These are phyloP conservation scores for Poecilobothrus nobilitatus DNA, from an alignment of 2,888 invertebrate genomes.

Conservation along the genomic window DNA sequence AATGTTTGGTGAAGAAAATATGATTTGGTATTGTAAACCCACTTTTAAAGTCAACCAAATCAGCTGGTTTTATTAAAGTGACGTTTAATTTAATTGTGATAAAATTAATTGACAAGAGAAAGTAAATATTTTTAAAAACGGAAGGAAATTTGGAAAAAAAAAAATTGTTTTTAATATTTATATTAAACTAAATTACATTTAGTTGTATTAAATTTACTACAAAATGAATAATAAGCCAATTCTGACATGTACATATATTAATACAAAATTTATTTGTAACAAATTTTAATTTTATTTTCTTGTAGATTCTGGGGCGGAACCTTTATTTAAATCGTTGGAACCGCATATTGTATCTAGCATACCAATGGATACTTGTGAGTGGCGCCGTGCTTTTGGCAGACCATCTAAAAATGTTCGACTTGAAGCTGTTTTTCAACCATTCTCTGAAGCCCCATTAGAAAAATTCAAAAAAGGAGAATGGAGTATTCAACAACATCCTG, in stretches of 20 bases:
- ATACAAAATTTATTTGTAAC: not conserved
- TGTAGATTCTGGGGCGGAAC: conserved; percentile 76
- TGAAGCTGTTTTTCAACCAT: conserved; percentile 72
- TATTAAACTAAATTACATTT: too few relatives aligned
- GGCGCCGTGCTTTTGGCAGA: conserved; percentile 83
- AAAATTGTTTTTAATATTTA: too few relatives aligned
- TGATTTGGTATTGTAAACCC: too few relatives aligned
- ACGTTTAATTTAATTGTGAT: too few relatives aligned
- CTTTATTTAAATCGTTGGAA: conserved; percentile 74
- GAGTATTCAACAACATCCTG: conserved; percentile 76
- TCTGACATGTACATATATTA: conserved; percentile 38
- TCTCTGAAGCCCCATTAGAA: conserved; percentile 59
- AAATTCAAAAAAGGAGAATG: conserved; percentile 61
- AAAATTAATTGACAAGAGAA: too few relatives aligned
- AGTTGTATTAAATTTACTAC: not conserved
- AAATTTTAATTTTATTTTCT: not conserved
- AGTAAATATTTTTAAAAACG: too few relatives aligned
- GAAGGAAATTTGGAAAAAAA: too few relatives aligned
- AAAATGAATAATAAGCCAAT: conserved; percentile 39
- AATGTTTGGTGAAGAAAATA: too few relatives aligned
- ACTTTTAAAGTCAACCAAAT: too few relatives aligned
- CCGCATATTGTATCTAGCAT: conserved; percentile 68
- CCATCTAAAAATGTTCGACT: conserved; percentile 76
- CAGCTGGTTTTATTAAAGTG: too few relatives aligned
- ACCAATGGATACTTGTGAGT: conserved; percentile 82